Evolutionary conservation across 2,797 vertebrate species (phyloP), one percentile per base, ranked within the genome.

Genomic region (Parauchenoglanis ngamensis): DNA sequence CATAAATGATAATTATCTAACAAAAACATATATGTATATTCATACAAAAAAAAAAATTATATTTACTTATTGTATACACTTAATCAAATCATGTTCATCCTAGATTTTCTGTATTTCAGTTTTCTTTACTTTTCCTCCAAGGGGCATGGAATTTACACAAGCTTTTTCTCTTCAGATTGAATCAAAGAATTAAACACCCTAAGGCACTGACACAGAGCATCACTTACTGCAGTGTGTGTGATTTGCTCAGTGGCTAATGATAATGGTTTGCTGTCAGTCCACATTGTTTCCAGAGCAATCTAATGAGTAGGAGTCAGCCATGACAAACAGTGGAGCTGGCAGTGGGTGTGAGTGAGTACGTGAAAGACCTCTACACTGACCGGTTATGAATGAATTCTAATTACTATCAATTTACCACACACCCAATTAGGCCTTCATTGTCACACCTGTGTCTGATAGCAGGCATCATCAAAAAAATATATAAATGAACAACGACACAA

Each of bases 241-340:
- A 90, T 92, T 91, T 84, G 85, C 89, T 87, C 83, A 89, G 87
- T 90, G 84, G 86, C 88, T 90, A 92, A 92, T 83, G 87, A 92
- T 91, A 91, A 89, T 90, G 89, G 90, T 83, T 86, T 87, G 89
- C 90, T 87, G 91, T 91, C 91, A 88, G 67, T 67, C 52, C 67
- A 84, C 67, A 88, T 91, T 87, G 85, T 89, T 91, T 89, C 91
- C 86, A 86, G 86, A 89, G 82, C 83, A 75, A 86, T 80, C 90
- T 92, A 92, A 92, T 91, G 91, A 91, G 89, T 80, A 68, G 56
- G 68, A 84, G 68, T 84, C 83, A 57, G 52, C 49, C 83, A 57
- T 84, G 83, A 57, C 49, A 70, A 84, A 84, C 67, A 56, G 31
- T 40, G 83, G 31, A 23, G n/a, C 17, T 68, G 80, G 63, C 8